These are phyloP conservation scores for Idaea biselata DNA, from an alignment of 2,888 invertebrate species.

Conservation along the genomic window DNA sequence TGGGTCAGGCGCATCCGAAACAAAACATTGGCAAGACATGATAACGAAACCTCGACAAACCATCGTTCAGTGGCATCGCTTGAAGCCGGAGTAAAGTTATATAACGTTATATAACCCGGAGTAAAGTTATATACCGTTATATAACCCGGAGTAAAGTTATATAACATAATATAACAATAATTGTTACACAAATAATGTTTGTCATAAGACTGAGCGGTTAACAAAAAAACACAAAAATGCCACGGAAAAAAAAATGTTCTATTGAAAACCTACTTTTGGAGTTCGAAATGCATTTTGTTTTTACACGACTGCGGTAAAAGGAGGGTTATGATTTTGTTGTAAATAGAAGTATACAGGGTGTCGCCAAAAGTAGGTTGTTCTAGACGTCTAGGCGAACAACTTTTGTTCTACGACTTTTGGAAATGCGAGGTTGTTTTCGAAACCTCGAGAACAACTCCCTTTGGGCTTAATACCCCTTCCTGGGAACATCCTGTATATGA, in stretches of 20 bases:
- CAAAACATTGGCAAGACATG: conserved; percentile 99
- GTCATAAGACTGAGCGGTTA: conserved; percentile 78
- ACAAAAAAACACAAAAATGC: conserved; percentile 54
- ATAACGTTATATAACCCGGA: not conserved
- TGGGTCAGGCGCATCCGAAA: conserved; percentile 96
- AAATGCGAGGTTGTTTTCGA: too few relatives aligned
- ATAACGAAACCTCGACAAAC: conserved; percentile 97
- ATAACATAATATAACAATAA: conserved; percentile 17
- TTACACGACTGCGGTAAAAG: too few relatives aligned
- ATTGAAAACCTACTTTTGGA: conserved; percentile 15
- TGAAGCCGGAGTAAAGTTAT: conserved; percentile 90
- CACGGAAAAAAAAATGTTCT: conserved; percentile 41
- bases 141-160: conserved; percentile 85
- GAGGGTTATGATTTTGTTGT: too few relatives aligned
- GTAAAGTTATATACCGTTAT: too few relatives aligned
- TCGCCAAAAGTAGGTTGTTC: too few relatives aligned
- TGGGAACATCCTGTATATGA: too few relatives aligned
- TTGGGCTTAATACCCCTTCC: too few relatives aligned
- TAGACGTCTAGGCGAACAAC: too few relatives aligned
- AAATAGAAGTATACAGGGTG: too few relatives aligned
- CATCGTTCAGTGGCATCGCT: conserved; percentile 97
- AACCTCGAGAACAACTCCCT: too few relatives aligned
- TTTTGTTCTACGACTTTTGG: too few relatives aligned
- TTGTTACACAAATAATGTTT: conserved; percentile 41
- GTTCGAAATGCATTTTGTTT: not conserved